Percentiles rank a stretch among this genome's conserved stretches.
Evolutionary conservation across 2,888 invertebrate species (phyloP).

Genomic region (Linnaemya vulpina): DNA sequence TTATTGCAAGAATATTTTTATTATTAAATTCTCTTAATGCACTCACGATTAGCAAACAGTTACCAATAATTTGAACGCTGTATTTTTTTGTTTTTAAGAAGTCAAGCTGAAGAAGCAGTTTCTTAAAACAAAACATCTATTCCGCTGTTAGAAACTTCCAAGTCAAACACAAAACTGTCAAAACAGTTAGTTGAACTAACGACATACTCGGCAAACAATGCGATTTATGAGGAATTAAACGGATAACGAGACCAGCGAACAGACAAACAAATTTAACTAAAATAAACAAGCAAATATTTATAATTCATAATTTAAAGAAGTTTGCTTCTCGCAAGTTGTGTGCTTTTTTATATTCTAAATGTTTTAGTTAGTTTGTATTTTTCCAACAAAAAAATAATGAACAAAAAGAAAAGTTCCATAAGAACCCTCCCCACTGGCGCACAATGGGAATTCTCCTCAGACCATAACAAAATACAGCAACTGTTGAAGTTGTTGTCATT

Average conservation of each 20-base stretch:
- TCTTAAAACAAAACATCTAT: not conserved
- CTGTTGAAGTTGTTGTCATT: constrained; percentile 72
- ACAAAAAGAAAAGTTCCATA: constrained; percentile 20
- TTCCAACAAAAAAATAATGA: constrained; percentile 3
- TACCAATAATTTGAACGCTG: constrained; percentile 55
- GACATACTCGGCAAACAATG: constrained; percentile 24
- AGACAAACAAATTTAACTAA: constrained; percentile 17
- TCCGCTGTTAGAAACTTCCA: constrained; percentile 11
- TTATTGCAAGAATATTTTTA: not conserved
- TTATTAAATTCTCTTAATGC: not conserved
- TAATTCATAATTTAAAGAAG: constrained; percentile 40
- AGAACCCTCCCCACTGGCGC: not conserved
- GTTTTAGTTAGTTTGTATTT: constrained; percentile 18
- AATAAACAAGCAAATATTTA: constrained; percentile 8
- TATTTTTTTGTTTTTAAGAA: constrained; percentile 29
- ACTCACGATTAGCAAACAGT: not conserved
- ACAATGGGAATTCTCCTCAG: constrained; percentile 20
- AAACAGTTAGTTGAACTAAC: constrained; percentile 68
- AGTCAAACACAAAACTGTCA: constrained; percentile 64
- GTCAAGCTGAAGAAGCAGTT: constrained; percentile 1
- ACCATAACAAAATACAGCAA: constrained; percentile 56
- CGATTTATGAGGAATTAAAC: constrained; percentile 21
- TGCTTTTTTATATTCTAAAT: constrained; percentile 47
- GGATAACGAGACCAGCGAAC: not conserved
- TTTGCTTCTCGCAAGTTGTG: constrained; percentile 29